A percentile compares a stretch with the other conserved stretches of the same genome.
Evolutionary conservation across 2,797 vertebrate species (phyloP).

Genomic region (Amazona ochrocephala): DNA sequence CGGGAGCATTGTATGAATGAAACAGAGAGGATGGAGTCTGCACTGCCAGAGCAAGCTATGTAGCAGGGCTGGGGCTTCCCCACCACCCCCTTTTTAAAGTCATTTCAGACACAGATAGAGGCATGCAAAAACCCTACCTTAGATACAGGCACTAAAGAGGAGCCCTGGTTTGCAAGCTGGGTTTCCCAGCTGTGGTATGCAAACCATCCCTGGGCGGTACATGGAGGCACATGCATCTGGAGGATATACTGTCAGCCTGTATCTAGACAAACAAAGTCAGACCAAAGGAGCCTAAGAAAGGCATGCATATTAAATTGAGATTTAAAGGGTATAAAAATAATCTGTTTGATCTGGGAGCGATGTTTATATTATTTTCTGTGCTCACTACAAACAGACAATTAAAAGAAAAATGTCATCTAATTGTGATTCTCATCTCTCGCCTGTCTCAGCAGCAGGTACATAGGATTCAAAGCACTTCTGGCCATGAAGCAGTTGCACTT

Average conservation of each 20-base stretch:
- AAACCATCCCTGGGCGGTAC: slow-evolving; percentile 18
- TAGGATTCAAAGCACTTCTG: slow-evolving; percentile 58
- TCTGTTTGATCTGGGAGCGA: slow-evolving; percentile 60
- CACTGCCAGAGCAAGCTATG: not conserved
- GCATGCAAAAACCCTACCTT: not conserved
- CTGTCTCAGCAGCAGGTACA: slow-evolving; percentile 53
- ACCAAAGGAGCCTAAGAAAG: slow-evolving; percentile 44
- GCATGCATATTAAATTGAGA: slow-evolving; percentile 58
- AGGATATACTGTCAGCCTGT: not conserved
- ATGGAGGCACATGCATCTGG: not conserved
- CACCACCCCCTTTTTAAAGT: not conserved
- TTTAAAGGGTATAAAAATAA: slow-evolving; percentile 54
- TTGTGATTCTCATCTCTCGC: slow-evolving; percentile 52
- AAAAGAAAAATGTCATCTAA: slow-evolving; percentile 44
- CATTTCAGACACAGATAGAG: not conserved
- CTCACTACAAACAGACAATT: slow-evolving; percentile 63
- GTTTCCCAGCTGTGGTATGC: slow-evolving; percentile 40
- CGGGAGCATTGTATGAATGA: slow-evolving; percentile 30
- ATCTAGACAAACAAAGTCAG: slow-evolving; percentile 50
- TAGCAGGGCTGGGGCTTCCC: not conserved
- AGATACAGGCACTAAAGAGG: not conserved
- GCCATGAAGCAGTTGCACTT: slow-evolving; percentile 36
- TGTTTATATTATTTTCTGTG: slow-evolving; percentile 59
- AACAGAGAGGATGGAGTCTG: not conserved
- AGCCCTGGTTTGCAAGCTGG: not conserved